phyloP scores from a whole-genome alignment of 2,797 vertebrate genomes.

The Fundulus diaphanus region DNA sequence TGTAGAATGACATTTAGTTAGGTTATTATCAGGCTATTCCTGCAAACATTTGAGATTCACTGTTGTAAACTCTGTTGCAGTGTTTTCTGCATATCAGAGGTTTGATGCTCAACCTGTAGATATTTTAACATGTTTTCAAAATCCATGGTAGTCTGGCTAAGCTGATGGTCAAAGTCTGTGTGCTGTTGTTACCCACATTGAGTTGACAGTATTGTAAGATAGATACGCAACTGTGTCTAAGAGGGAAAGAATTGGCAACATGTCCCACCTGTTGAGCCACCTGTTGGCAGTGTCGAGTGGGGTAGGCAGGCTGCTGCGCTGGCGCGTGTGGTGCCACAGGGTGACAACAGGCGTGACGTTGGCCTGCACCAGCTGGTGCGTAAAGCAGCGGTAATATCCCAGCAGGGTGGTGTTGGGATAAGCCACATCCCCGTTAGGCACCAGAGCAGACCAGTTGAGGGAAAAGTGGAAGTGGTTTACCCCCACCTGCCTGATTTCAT shows the following conservation, averaged over 20 bases:
- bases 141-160: no score
- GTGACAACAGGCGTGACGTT: constrained; percentile 92
- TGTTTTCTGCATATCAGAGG: not conserved
- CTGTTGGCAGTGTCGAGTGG: constrained; percentile 80
- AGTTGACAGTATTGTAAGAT: not conserved
- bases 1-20: not conserved
- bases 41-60: not conserved
- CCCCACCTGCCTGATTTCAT: constrained; percentile 84
- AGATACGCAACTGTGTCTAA: not conserved
- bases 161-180: not conserved
- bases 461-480: constrained; percentile 94
- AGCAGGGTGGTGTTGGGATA: constrained; percentile 87
- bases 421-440: constrained; percentile 85
- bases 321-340: constrained; percentile 88
- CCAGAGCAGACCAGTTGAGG: constrained; percentile 91
- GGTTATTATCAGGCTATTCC: not conserved
- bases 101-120: not conserved
- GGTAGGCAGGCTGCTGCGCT: constrained; percentile 86
- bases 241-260: not conserved
- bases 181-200: not conserved
- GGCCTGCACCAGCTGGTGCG: constrained; percentile 86
- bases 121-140: no score
- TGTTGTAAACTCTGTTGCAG: not conserved
- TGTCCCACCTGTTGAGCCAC: constrained; percentile 85
- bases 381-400: constrained; percentile 90